phyloP scores from a whole-genome alignment of 2,797 vertebrate genomes.

The Mycteria americana region DNA sequence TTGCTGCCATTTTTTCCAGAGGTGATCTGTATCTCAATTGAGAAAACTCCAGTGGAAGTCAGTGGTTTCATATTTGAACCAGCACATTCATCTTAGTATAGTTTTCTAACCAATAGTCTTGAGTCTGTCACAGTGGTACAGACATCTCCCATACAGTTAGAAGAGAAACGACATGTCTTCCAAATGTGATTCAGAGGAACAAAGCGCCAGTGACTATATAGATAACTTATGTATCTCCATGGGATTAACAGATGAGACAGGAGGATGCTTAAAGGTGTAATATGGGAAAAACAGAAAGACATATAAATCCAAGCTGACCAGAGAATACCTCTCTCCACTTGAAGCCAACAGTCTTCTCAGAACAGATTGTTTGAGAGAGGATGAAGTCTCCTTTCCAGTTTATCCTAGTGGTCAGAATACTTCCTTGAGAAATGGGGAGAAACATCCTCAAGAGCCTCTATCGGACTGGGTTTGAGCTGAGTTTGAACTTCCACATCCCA shows the following conservation, averaged over 20 bases:
- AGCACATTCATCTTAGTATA: background rate
- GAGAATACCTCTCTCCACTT: background rate
- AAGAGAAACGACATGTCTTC: background rate
- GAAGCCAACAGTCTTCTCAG: background rate
- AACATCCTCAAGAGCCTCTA: background rate
- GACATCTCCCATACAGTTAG: background rate
- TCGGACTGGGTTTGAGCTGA: background rate
- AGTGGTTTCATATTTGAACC: background rate
- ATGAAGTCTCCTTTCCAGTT: background rate
- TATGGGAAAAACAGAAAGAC: background rate
- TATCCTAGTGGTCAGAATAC: background rate
- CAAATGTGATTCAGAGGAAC: background rate
- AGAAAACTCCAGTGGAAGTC: background rate
- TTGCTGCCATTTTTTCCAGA: background rate
- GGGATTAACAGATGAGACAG: background rate
- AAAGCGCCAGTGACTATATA: background rate
- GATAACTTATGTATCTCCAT: rapidly evolving
- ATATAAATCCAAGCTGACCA: background rate
- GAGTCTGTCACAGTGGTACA: background rate
- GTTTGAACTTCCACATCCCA: background rate
- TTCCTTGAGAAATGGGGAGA: background rate
- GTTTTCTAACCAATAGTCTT: background rate
- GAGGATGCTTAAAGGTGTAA: background rate
- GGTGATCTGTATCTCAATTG: background rate
- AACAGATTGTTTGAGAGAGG: background rate